Conservation (phyloP, 2,797 vertebrate species). For the Gymnocypris eckloni region DNA sequence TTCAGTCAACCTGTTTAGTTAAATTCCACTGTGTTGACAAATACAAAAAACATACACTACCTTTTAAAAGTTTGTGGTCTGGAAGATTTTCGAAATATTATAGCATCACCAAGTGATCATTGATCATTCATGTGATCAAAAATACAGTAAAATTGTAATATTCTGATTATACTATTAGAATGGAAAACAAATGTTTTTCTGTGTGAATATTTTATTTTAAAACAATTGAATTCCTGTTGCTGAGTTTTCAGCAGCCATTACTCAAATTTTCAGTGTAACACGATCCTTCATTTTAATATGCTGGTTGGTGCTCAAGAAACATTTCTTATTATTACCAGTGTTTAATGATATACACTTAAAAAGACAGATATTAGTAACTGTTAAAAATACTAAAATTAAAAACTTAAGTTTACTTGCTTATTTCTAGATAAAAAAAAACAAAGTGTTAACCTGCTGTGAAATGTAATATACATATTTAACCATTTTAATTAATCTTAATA, state of each 20-base stretch:
- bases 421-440: not conserved
- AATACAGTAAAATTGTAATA: not conserved
- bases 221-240: not conserved
- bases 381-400: not conserved
- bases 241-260: not conserved
- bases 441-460: not conserved
- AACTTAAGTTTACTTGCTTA: not conserved
- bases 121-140: not conserved
- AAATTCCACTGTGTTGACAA: conserved; percentile 8
- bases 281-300: not conserved
- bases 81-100: not conserved
- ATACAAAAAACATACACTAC: not conserved
- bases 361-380: not conserved
- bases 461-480: not conserved
- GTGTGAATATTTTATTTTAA: not conserved
- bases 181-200: not conserved
- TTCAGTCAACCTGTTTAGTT: conserved; percentile 10
- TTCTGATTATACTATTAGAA: not conserved
- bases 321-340: not conserved
- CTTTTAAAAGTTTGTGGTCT: not conserved
- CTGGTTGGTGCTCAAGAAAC: not conserved
- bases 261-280: not conserved
- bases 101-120: not conserved
- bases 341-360: not conserved
- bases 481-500: not conserved